Evolutionary conservation across 2,797 vertebrate species (phyloP).

Genomic region (Hyperoplus lanceolatus): DNA sequence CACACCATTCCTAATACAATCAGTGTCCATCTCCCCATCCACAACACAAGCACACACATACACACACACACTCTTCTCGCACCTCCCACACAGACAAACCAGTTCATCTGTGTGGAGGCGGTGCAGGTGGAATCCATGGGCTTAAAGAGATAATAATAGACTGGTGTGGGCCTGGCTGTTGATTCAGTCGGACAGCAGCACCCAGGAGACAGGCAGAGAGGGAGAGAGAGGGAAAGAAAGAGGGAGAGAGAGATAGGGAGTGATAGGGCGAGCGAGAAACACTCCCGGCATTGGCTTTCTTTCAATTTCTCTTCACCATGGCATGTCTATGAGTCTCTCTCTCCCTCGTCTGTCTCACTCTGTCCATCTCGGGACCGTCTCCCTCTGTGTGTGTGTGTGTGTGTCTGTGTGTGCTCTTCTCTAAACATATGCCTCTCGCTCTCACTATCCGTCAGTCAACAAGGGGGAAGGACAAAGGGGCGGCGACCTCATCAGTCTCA

Average conservation of each 20-base stretch:
- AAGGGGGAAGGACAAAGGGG: conserved; percentile 67
- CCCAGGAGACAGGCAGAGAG: conserved; percentile 70
- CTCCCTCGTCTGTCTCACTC: conserved; percentile 46
- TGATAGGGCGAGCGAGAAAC: conserved; percentile 46
- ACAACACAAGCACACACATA: conserved; percentile 21
- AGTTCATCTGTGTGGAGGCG: conserved; percentile 75
- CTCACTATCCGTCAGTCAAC: conserved; percentile 73
- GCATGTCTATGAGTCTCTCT: conserved; percentile 64
- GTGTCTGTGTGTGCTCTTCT: conserved; percentile 50
- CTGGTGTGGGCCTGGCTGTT: conserved; percentile 80
- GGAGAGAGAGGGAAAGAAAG: conserved; percentile 30
- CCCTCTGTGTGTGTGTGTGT: conserved; percentile 37
- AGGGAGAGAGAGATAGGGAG: conserved; percentile 40
- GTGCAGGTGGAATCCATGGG: conserved; percentile 79
- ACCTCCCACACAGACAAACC: conserved; percentile 70
- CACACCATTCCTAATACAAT: conserved; percentile 45
- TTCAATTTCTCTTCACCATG: conserved; percentile 69
- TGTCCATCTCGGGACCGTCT: conserved; percentile 62
- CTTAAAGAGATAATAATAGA: conserved; percentile 86
- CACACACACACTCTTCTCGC: conserved; percentile 35
- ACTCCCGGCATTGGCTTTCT: conserved; percentile 71
- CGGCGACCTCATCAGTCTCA: conserved; percentile 68
- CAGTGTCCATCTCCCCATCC: conserved; percentile 35
- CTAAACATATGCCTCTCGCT: conserved; percentile 70
- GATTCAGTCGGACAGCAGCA: conserved; percentile 84